Evolutionary conservation across 2,113 vertebrate genomes (phyloP), one percentile per base, ranked within the genome.

Genomic region (Alligator sinensis): DNA sequence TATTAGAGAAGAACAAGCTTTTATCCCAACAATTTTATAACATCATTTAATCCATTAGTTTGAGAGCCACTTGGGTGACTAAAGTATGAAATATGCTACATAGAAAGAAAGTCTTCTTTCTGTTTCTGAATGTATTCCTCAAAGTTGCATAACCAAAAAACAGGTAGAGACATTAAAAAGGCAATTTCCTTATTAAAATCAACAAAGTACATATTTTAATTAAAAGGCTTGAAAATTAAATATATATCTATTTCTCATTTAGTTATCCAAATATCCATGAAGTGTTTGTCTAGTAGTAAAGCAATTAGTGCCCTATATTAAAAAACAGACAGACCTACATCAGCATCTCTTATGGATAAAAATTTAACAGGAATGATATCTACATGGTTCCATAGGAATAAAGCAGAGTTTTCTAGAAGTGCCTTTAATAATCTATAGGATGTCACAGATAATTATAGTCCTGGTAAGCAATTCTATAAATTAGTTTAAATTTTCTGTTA

Each of bases 11-110:
- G 77, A 18, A 9, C 38, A 90, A 92, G 30, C 38, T 94, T 96
- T 93, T 94, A 89, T 94, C 63, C 54, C n/a, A 81, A 83, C 14
- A 90, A 79, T 91, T 94, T 96, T 94, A 81, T 77, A 87, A 81
- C 3, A 2, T n/a, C 83, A 85, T 95, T 91, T 95, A 88, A 57
- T 6, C 81, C 7, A 47, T 88, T 92, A 77, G 30, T 94, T 91
- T 91, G 28, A 85, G 68, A 92, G 38, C 54, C 55, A 92, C 82
- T 93, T 93, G 17, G 25, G 90, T 81, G 30, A 90, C 84, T 88
- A 94, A 91, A 94, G 82, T 92, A 38, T 84, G 86, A 92, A 76
- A 86, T 34, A 91, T 70, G 55, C 21, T 86, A 88, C 5, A 80
- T 91, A 62, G 86, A 96, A 93, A 79, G 60, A 91, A 90, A 83